A percentile compares a stretch with the other conserved stretches of the same genome.
These are phyloP conservation scores for Sebastes matsubarae DNA, from an alignment of 2,797 vertebrate genomes.

Conservation along the genomic window DNA sequence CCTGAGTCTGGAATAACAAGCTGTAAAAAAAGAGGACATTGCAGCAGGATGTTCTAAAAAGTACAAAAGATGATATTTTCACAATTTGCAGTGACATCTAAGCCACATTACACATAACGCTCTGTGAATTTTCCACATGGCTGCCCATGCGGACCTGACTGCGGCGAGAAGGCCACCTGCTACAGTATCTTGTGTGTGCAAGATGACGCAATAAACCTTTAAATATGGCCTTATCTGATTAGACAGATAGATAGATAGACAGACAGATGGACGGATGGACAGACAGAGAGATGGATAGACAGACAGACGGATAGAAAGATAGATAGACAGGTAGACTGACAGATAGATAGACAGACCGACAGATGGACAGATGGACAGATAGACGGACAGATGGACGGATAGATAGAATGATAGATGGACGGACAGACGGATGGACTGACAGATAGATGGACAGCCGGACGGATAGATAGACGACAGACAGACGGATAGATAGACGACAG, in stretches of 20 bases:
- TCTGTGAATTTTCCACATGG: conserved; percentile 35
- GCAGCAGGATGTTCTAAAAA: not conserved
- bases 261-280: too few relatives aligned
- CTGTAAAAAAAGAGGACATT: not conserved
- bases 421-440: too few relatives aligned
- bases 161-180: conserved; percentile 43
- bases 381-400: too few relatives aligned
- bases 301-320: too few relatives aligned
- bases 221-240: not conserved
- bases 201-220: not conserved
- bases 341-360: too few relatives aligned
- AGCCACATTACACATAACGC: conserved; percentile 18
- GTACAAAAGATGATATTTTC: conserved; percentile 18
- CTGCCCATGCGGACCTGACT: conserved; percentile 50
- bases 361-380: too few relatives aligned
- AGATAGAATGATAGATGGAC: too few relatives aligned
- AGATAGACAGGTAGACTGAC: too few relatives aligned
- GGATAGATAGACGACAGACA: too few relatives aligned
- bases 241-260: not conserved
- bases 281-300: too few relatives aligned
- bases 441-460: too few relatives aligned
- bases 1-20: not conserved
- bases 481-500: too few relatives aligned
- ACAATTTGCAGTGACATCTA: not conserved
- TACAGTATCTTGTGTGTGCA: not conserved